Evolutionary conservation across 2,888 invertebrate genomes (phyloP), one percentile per base, ranked within the genome.

Genomic region (Cetonia aurata): DNA sequence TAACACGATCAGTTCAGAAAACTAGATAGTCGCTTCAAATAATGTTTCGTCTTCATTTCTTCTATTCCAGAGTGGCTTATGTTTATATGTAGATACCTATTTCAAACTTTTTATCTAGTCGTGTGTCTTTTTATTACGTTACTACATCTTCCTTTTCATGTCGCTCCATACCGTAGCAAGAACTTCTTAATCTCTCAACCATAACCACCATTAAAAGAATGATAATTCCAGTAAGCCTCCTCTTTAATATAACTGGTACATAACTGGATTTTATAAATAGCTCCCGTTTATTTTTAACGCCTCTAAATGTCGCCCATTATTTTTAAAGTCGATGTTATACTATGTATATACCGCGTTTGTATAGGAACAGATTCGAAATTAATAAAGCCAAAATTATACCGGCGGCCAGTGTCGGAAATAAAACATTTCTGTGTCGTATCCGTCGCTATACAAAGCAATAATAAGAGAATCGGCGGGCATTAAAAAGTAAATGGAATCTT

Each of bases 301-400:
- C 44, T 59, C 59, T 59, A 59, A 59, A 59, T 59, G 59, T 59
- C 44, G 59, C 59, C 59, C 44, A 59, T 59, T 59, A 59, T 59
- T 59, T 59, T 59, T 59, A 44, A 59, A 44, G 25, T 25, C 25
- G 25, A 25, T 25, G 25, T 25, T 44, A 42, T 42, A 59, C 42
- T 59, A 12, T 15, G 53, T 59, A 44, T 59, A 42, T 44, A 12
- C 59, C 8, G 9, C 59, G 44, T 25, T 12, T 19, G 13, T 44
- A 59, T 15, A 59, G 12, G 44, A 44, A 44, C 31, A 44, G 25
- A 44, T 59, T 59, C 44, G 25, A 59, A 42, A 59, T 59, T 59
- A 59, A 44, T 42, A 42, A 59, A 59, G 6, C 59, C 25, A 41
- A 59, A 44, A 59, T 59, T 59, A 19, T 59, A 6, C 53, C 53